phyloP scores from a whole-genome alignment of 2,888 invertebrate species.

The Sinhomidia bicolor region DNA sequence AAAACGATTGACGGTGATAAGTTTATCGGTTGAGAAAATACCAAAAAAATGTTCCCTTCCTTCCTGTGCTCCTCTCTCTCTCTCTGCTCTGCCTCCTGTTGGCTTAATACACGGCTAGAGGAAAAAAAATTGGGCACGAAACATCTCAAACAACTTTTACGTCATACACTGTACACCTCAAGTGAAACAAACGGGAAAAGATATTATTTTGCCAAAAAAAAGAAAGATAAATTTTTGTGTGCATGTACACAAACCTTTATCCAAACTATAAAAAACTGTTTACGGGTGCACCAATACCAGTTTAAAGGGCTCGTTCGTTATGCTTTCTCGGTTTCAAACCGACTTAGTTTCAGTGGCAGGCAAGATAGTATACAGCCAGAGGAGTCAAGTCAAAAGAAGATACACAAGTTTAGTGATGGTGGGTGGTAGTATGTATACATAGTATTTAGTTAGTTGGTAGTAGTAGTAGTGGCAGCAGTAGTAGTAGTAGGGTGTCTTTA shows the following conservation, averaged over 20 bases:
- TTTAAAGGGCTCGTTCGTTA: no score
- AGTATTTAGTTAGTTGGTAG: no score
- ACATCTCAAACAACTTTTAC: not conserved
- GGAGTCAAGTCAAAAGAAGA: not conserved
- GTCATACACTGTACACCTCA: not conserved
- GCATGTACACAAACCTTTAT: not conserved
- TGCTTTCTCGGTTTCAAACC: no score
- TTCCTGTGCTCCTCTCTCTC: no score
- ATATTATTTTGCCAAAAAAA: not conserved
- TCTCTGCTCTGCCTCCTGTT: not conserved
- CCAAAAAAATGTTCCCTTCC: not conserved
- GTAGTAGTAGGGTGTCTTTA: not conserved
- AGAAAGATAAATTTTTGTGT: not conserved
- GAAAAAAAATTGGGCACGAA: constrained; percentile 11
- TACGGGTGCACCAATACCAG: no score
- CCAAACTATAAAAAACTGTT: not conserved
- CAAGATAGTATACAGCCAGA: no score
- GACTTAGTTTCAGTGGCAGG: no score
- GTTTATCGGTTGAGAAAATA: constrained; percentile 12
- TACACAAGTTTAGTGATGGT: not conserved
- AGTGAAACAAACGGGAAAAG: not conserved
- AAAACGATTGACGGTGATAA: not conserved
- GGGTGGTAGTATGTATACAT: no score
- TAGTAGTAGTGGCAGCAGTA: no score
- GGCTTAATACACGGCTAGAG: constrained; percentile 12